Evolutionary conservation across 2,113 vertebrate species (phyloP).

Genomic region (Myiozetetes cayanensis): DNA sequence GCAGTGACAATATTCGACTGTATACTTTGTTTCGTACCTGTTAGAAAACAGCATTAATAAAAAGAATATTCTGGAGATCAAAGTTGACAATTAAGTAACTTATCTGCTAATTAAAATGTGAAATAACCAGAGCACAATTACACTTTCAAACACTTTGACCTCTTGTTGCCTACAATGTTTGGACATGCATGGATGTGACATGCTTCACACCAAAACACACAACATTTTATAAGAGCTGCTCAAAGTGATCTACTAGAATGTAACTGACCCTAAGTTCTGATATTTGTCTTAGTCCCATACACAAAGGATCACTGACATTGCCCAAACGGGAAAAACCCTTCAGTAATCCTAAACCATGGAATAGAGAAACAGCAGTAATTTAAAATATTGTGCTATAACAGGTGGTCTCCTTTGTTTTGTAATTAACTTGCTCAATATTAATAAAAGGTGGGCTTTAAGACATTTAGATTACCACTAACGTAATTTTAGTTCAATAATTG

Average conservation of each 20-base stretch:
- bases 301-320: neutral
- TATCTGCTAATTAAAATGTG: neutral
- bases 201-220: neutral
- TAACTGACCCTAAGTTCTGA: neutral
- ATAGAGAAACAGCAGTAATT: neutral
- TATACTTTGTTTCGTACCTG: conserved; percentile 95
- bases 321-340: neutral
- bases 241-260: neutral
- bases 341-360: neutral
- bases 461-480: neutral
- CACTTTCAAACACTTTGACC: neutral
- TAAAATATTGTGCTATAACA: neutral
- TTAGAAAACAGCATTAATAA: conserved; percentile 1
- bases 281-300: neutral
- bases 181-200: neutral
- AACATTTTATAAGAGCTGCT: neutral
- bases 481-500: neutral
- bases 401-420: neutral
- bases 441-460: neutral
- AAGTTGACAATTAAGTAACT: neutral
- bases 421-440: neutral
- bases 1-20: conserved; percentile 86
- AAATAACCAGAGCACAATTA: neutral
- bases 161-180: neutral
- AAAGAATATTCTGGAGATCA: neutral